phyloP scores from a whole-genome alignment of 2,888 invertebrate genomes.

The Caenorhabditis japonica region DNA sequence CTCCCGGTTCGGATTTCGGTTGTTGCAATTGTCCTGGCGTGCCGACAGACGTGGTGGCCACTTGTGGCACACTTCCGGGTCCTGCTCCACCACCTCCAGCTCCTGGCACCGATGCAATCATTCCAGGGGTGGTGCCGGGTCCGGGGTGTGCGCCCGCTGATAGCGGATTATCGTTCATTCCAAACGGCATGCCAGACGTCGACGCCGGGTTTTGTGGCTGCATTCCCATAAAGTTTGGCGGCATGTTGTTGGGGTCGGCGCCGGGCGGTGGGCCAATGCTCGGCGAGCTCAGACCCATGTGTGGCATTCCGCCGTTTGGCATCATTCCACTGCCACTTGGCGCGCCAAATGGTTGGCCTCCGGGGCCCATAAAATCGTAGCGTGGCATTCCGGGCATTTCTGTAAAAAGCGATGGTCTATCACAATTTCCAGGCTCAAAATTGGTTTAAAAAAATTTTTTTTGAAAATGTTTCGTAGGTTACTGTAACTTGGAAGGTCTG shows the following conservation, averaged over 20 bases:
- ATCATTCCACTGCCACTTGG: slow-evolving; percentile 62
- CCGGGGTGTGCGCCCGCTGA: slow-evolving; percentile 57
- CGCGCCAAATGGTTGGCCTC: slow-evolving; percentile 30
- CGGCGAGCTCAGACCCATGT: slow-evolving; percentile 67
- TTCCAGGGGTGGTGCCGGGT: slow-evolving; percentile 57
- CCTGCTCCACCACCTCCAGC: slow-evolving; percentile 33
- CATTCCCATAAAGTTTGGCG: slow-evolving; percentile 45
- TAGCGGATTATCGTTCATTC: slow-evolving; percentile 56
- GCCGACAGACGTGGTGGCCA: slow-evolving; percentile 30
- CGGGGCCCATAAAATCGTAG: slow-evolving; percentile 41
- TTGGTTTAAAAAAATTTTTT: too few relatives aligned
- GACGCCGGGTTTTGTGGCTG: slow-evolving; percentile 45
- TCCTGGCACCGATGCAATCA: slow-evolving; percentile 30
- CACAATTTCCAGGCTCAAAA: too few relatives aligned
- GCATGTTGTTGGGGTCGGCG: slow-evolving; percentile 45
- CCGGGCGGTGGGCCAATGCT: slow-evolving; percentile 49
- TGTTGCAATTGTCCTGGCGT: slow-evolving; percentile 21
- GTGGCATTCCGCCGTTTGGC: slow-evolving; percentile 60
- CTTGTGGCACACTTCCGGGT: slow-evolving; percentile 57
- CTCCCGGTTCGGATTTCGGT: slow-evolving; percentile 19
- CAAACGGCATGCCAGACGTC: slow-evolving; percentile 49
- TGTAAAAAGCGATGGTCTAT: too few relatives aligned
- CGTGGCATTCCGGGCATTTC: slow-evolving; percentile 45
- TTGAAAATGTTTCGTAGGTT: too few relatives aligned
- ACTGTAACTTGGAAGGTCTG: too few relatives aligned